phyloP scores from a whole-genome alignment of 2,888 invertebrate species.

The Microdon myrmicae region DNA sequence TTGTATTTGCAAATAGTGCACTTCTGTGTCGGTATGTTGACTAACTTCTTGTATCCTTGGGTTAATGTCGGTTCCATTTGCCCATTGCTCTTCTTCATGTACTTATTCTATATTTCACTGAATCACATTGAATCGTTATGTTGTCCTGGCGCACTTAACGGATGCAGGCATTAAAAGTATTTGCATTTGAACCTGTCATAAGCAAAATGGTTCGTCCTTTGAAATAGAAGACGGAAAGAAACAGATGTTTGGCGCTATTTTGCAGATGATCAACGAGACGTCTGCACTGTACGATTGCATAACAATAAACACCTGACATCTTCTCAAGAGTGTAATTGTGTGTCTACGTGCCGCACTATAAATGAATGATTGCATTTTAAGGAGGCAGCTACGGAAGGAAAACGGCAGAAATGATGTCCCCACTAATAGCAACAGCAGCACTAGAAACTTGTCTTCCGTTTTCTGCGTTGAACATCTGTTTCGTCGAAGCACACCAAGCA shows the following conservation, averaged over 20 bases:
- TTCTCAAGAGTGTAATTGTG: neutral
- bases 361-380: constrained; percentile 20
- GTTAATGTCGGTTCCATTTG: constrained; percentile 1
- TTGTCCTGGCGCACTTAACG: constrained; percentile 1
- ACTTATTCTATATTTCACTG: no score
- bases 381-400: constrained; percentile 1
- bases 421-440: neutral
- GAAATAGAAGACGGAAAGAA: constrained; percentile 3
- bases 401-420: neutral
- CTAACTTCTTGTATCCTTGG: constrained; percentile 9
- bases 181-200: constrained; percentile 18
- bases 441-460: constrained; percentile 2
- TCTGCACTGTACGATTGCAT: neutral
- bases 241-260: constrained; percentile 1
- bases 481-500: constrained; percentile 1
- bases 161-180: constrained; percentile 13
- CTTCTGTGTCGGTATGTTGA: constrained; percentile 4
- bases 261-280: constrained; percentile 5
- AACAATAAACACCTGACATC: constrained; percentile 12
- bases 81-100: neutral
- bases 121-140: no score
- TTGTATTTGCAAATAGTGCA: no score
- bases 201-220: constrained; percentile 5
- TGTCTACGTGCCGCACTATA: neutral
- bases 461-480: constrained; percentile 15